Base-by-base conservation (phyloP, 2,888 invertebrate genomes). In the Synergus itoensis region DNA sequence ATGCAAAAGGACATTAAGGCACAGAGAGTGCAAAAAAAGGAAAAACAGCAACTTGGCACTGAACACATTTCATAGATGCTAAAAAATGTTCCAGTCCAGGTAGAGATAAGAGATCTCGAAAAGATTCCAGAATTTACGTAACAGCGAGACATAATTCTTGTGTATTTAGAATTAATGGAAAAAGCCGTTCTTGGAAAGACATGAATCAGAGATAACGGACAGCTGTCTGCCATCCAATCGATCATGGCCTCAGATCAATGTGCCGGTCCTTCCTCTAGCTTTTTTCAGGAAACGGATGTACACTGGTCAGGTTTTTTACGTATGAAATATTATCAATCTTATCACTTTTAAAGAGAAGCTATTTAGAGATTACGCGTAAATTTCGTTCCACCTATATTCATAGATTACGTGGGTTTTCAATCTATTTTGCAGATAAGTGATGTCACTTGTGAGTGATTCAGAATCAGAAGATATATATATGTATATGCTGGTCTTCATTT, bases 391-490 rank as follows among this genome's bases (percentile, higher is more conserved):
- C 48, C 48, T 48, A 48, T 48, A 48, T 48, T 48, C 1, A 48
- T 8, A 5, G 48, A 48, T 48, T 48, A 48, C 48, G 48, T 48
- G 8, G 48, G 0, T 48, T 11, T 5, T 1, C 45, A 48, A 48
- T 48, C 45, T 48, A 48, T 48, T 48, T 4, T 48, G 14, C 45
- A 16, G 21, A 63, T 16, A 63, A 65, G 65, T 65, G 65, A 65
- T 41, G 18, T 18, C 41, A 43, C 21, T 45, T 14, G 12, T 14
- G 3, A 45, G 21, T 48, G 45, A 48, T 48, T 48, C 14, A 48
- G 45, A 48, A 48, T 48, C 45, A 14, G 45, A 4, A 45, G 2
- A 28, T 28, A 28, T 28, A 3, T 28, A 28, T 28, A 28, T 28
- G 28, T 28, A 28, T 28, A 28, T 16, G 14, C 45, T 14, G 45